Base-by-base conservation (phyloP, 2,888 invertebrate genomes). In the Nebria salina region DNA sequence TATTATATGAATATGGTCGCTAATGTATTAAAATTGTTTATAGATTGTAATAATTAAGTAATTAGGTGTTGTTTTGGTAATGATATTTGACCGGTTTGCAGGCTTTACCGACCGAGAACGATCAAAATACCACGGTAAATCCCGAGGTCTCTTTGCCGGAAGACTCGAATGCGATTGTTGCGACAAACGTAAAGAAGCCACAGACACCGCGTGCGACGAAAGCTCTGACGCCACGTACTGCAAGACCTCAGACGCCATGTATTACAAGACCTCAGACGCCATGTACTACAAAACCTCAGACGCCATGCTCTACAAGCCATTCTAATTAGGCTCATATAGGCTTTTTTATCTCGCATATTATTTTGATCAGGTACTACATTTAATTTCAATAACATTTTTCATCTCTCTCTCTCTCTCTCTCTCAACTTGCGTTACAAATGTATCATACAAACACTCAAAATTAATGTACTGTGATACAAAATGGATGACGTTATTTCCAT, bases 41-140 rank as follows among this genome's bases (percentile, higher is more conserved):
- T 54, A 54, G 54, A 54, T 8, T 54, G 54, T 54, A 54, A 11
- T 13, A 54, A 34, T 34, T 15, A 68, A 26, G 20, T 68, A 11
- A 15, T 15, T 2, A 4, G 6, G 20, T 20, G 7, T 68, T 68
- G 68, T 68, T 68, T 68, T 20, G 68, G 6, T 68, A 68, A 68
- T 41, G 42, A 41, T 43, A n/a, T 26, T 54, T 54, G 54, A 54
- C 54, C 54, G 54, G 8, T 75, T 43, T 75, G 20, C 64, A 75
- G 75, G 64, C 2, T 25, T 75, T 43, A 75, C 68, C 80, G 68
- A 72, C 75, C 80, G 80, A 75, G 42, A 80, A 26, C 75, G 73
- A 64, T 70, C 68, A 25, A 75, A 75, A 70, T 34, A 64, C 11
- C 54, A 54, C 75, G 1, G 5, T 5, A 75, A 75, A 41, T 79